Evolutionary conservation across 2,888 invertebrate genomes (phyloP).

Genomic region (Rhingia campestris): DNA sequence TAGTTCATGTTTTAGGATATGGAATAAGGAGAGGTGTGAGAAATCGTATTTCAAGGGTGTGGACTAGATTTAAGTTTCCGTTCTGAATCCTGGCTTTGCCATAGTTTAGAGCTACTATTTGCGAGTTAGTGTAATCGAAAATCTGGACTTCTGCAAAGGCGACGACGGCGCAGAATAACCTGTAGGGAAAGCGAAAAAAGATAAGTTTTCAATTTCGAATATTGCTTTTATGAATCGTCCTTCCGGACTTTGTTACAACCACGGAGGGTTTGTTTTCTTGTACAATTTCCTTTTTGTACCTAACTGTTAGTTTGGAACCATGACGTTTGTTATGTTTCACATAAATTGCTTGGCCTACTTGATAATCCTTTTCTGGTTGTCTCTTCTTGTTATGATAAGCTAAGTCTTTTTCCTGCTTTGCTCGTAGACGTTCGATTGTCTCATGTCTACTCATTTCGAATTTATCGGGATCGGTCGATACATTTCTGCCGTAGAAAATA

Average conservation of each 20-base stretch:
- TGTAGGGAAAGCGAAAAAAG: constrained; percentile 1
- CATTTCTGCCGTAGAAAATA: constrained; percentile 7
- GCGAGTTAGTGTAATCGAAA: constrained; percentile 17
- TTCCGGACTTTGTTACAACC: constrained; percentile 15
- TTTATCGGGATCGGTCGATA: not conserved
- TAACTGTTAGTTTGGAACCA: constrained; percentile 13
- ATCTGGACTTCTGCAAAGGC: constrained; percentile 11
- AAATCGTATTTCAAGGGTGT: constrained; percentile 19
- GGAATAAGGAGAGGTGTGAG: not conserved
- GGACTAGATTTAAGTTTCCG: constrained; percentile 18
- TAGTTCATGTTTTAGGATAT: not conserved
- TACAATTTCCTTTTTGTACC: constrained; percentile 28
- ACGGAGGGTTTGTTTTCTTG: constrained; percentile 17
- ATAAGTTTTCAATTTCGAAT: constrained; percentile 13
- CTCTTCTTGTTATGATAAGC: constrained; percentile 1
- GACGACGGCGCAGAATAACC: constrained; percentile 4
- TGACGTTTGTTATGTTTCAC: constrained; percentile 14
- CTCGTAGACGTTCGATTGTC: not conserved
- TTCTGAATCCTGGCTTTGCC: constrained; percentile 34
- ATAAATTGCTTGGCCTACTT: no score
- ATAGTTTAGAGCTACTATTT: constrained; percentile 1
- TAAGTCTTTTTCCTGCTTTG: not conserved
- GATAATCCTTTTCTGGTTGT: not conserved
- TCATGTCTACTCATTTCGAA: not conserved
- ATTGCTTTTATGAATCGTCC: constrained; percentile 4